These are phyloP conservation scores for Dipodomys ordii DNA, from an alignment of 2,113 vertebrate genomes.

Conservation along the genomic window DNA sequence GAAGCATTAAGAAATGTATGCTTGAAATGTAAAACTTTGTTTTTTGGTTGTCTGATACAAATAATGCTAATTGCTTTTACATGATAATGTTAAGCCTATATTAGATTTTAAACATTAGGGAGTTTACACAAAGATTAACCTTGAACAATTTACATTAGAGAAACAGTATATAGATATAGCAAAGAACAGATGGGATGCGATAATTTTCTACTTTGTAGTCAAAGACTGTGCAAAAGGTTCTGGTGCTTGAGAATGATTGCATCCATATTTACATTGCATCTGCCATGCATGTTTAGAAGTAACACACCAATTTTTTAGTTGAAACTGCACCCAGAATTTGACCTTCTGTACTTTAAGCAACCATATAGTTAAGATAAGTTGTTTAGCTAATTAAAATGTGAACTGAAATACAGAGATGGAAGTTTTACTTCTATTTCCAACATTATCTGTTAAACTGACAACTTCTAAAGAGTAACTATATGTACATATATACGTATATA, in stretches of 20 bases:
- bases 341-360: conserved; percentile 70
- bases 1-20: neutral
- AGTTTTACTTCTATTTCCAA: neutral
- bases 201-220: conserved; percentile 74
- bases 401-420: conserved; percentile 3
- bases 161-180: conserved; percentile 61
- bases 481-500: too few relatives aligned
- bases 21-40: conserved; percentile 36
- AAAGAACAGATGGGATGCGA: conserved; percentile 73
- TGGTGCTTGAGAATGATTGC: conserved; percentile 77
- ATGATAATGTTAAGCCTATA: conserved; percentile 67
- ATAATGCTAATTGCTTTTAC: conserved; percentile 57
- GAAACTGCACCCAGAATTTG: conserved; percentile 54
- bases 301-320: conserved; percentile 62
- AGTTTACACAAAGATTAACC: conserved; percentile 68
- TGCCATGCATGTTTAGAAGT: conserved; percentile 71
- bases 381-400: conserved; percentile 38
- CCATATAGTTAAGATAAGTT: conserved; percentile 53
- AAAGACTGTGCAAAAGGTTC: conserved; percentile 77
- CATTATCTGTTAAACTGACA: conserved; percentile 34
- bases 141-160: conserved; percentile 74
- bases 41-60: conserved; percentile 40
- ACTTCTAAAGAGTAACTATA: neutral
- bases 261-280: conserved; percentile 78
- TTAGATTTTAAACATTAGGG: conserved; percentile 67